A percentile compares a stretch with the other conserved stretches of the same genome.
Conservation (phyloP, 2,888 invertebrate species). For the Thereva unica region DNA sequence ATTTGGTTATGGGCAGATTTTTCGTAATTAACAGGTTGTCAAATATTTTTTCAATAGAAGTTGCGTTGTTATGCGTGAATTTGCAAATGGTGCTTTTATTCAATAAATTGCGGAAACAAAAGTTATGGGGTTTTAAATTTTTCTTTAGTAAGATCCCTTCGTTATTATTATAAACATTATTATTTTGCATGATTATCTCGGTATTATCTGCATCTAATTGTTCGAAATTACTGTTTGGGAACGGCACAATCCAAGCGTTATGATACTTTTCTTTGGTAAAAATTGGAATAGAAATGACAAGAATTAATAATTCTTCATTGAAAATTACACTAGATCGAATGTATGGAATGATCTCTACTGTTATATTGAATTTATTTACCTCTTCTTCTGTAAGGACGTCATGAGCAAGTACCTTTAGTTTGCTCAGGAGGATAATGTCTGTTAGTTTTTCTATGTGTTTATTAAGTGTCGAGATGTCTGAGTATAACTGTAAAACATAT, state of each 20-base stretch:
- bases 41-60: too few relatives aligned
- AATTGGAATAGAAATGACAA: too few relatives aligned
- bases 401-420: not conserved
- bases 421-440: not conserved
- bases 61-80: too few relatives aligned
- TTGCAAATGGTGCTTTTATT: too few relatives aligned
- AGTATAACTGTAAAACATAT: not conserved
- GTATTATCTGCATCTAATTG: not conserved
- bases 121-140: not conserved
- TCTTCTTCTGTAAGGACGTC: not conserved
- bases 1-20: too few relatives aligned
- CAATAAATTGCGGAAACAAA: not conserved
- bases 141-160: not conserved
- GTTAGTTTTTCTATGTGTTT: not conserved
- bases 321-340: too few relatives aligned
- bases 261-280: too few relatives aligned
- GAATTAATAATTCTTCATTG: too few relatives aligned
- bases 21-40: too few relatives aligned
- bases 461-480: not conserved
- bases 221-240: too few relatives aligned
- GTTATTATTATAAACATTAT: constrained; percentile 2
- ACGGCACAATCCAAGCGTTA: too few relatives aligned
- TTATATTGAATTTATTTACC: not conserved
- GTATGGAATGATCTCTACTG: not conserved
- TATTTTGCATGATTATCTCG: too few relatives aligned